phyloP scores from a whole-genome alignment of 2,888 invertebrate species.

The Himalopsyche anomala region DNA sequence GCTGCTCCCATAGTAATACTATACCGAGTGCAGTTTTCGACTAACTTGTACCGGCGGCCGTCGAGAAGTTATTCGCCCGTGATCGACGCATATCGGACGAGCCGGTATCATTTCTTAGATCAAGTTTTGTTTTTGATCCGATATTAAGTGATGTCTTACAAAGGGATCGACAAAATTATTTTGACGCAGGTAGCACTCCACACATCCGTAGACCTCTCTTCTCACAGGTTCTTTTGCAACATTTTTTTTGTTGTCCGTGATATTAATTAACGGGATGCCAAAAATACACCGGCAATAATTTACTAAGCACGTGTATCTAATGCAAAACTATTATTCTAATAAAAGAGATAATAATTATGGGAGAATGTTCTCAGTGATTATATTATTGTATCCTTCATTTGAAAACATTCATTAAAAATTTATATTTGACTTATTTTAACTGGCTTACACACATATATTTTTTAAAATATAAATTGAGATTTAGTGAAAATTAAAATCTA shows the following conservation, averaged over 20 bases:
- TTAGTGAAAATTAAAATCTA: no score
- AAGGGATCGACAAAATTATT: constrained; percentile 38
- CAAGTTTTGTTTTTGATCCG: constrained; percentile 47
- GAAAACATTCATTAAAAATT: no score
- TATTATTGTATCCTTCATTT: no score
- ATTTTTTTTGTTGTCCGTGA: not conserved
- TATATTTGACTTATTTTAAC: no score
- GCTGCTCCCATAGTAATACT: not conserved
- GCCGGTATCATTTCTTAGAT: constrained; percentile 46
- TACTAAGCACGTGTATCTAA: no score
- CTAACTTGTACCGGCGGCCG: constrained; percentile 25
- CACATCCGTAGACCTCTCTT: constrained; percentile 14
- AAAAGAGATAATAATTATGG: no score
- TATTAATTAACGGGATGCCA: no score
- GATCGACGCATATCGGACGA: constrained; percentile 42
- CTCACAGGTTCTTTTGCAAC: not conserved
- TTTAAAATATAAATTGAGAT: no score
- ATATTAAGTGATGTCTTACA: constrained; percentile 42
- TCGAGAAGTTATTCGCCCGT: constrained; percentile 45
- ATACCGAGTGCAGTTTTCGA: constrained; percentile 29
- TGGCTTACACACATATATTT: no score
- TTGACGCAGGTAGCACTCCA: constrained; percentile 38
- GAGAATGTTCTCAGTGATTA: no score
- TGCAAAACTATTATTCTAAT: no score
- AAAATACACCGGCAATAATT: no score